Evolutionary conservation across 2,888 invertebrate genomes (phyloP).

Genomic region (Andrena haemorrhoa): DNA sequence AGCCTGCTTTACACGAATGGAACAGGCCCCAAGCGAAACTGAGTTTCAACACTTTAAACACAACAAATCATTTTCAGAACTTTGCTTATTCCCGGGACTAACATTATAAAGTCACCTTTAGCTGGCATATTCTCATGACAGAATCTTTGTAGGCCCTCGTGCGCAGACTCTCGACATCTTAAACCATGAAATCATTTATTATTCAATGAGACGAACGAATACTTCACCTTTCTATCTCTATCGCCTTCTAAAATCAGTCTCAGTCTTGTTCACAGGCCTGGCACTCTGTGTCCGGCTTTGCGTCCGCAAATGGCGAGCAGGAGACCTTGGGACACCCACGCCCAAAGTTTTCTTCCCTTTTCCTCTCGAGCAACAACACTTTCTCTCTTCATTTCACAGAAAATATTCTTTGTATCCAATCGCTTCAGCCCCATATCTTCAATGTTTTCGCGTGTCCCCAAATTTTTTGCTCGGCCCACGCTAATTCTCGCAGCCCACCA

Average conservation of each 20-base stretch:
- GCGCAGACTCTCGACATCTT: no score
- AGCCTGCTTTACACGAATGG: no score
- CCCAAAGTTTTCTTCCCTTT: constrained; percentile 69
- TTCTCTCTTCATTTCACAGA: background rate
- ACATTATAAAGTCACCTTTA: no score
- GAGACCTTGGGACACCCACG: constrained; percentile 83
- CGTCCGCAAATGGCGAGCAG: constrained; percentile 81
- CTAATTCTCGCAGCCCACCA: background rate
- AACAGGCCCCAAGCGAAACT: no score
- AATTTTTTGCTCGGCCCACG: no score
- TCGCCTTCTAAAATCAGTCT: constrained; percentile 12
- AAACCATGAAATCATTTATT: no score
- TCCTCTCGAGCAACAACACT: background rate
- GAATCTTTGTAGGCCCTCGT: no score
- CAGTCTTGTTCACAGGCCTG: constrained; percentile 33
- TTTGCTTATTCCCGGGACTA: no score
- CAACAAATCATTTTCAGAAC: no score
- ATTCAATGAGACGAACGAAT: constrained; percentile 10
- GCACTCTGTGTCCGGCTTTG: constrained; percentile 51
- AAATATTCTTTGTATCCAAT: background rate
- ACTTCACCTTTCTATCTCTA: background rate
- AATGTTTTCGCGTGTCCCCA: no score
- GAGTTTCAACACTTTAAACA: no score
- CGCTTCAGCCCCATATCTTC: background rate
- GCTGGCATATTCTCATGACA: no score